These are phyloP conservation scores for Pteropus alecto DNA, from an alignment of 2,113 vertebrate species.

Conservation along the genomic window DNA sequence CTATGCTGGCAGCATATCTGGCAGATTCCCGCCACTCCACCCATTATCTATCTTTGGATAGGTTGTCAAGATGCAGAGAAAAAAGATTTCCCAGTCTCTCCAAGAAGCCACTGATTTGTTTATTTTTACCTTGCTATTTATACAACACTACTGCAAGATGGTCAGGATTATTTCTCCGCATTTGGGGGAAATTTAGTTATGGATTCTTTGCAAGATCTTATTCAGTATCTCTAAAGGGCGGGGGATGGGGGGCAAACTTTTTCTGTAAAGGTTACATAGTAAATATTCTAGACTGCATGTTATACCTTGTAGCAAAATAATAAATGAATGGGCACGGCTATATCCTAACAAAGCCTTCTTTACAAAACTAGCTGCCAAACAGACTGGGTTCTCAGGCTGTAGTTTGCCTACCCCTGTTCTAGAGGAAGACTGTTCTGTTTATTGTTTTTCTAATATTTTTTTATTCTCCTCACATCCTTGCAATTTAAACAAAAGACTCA, in stretches of 20 bases:
- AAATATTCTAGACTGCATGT: not conserved
- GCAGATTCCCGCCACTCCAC: too few species aligned
- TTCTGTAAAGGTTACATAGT: not conserved
- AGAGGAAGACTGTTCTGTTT: not conserved
- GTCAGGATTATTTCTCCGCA: not conserved
- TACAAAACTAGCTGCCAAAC: not conserved
- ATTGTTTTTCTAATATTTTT: not conserved
- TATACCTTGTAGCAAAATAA: not conserved
- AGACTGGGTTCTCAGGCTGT: not conserved
- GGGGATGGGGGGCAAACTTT: not conserved
- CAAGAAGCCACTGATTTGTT: not conserved
- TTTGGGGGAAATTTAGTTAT: not conserved
- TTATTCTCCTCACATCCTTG: not conserved
- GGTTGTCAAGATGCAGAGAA: not conserved
- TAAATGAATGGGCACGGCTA: not conserved
- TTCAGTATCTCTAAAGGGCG: not conserved
- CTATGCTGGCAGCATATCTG: fast-evolving
- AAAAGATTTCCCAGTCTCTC: not conserved
- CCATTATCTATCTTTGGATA: not conserved
- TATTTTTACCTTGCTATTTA: not conserved
- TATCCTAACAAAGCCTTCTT: not conserved
- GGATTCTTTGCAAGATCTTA: not conserved
- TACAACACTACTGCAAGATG: not conserved
- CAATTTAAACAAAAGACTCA: not conserved
- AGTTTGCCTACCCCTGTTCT: not conserved